Evolutionary conservation across 1,140 invertebrate species (phyloP), one percentile per base, ranked within the genome.

Genomic region (Hypothenemus hampei): DNA sequence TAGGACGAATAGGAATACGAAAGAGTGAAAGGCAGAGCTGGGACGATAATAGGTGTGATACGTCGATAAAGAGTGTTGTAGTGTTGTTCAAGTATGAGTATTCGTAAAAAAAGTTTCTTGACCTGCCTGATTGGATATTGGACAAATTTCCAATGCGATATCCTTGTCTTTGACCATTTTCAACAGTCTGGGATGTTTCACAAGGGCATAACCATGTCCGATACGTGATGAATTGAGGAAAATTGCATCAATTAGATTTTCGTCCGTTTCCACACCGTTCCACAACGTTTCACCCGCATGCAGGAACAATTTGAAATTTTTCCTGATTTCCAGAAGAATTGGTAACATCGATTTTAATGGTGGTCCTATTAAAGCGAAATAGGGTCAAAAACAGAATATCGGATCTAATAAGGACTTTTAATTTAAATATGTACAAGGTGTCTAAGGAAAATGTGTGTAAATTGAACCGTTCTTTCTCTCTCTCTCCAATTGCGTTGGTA

Each of bases 221-320:
- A 69, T 75, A 35, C 85, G 72, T 10, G 77, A 81, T 0, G 82
- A 75, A 44, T 85, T 85, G 1, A 89, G 65, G 11, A 89, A 68
- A 29, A 88, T 61, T 0, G 86, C 86, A 65, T 89, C 86, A 4
- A 86, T 63, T 2, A 86, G 61, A 65, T 86, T 86, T n/a, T 77
- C 65, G 65, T 78, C 77, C 78, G 78, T 78, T 78, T 78, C 77
- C 0, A 67, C 47, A 4, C 83, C 84, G 51, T 75, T 79, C 84
- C 84, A 85, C 72, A 88, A 80, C 0, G 89, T 90, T 72, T 89
- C 87, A 15, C 85, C 87, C 0, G 86, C 82, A 63, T 90, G 87
- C 50, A 88, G 86, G 62, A 87, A 88, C 46, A 81, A 81, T 1
- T 76, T 73, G 0, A 84, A 66, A 6, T 51, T 33, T 11, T 54